Base-by-base conservation (phyloP, 2,888 invertebrate species). In the Schizaphis graminum region DNA sequence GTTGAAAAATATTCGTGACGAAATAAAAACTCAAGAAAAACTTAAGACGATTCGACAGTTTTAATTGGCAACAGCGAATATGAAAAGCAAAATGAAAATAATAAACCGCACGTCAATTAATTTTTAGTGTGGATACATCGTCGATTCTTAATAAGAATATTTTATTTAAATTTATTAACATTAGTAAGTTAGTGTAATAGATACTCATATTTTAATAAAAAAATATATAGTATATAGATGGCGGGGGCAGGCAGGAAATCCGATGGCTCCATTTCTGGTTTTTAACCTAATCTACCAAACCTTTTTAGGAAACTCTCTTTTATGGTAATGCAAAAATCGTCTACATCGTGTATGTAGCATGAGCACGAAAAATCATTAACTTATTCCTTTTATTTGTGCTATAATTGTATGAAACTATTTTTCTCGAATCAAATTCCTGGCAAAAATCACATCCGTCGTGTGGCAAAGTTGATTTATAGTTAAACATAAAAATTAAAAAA, bases 61-160 rank as follows among this genome's bases (percentile, higher is more conserved):
- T 77, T 77, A 77, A 77, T 77, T 77, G 77, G 77, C 77, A 35
- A 21, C 35, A 35, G 7, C 21, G 35, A 35, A 21, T 77, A 77
- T 21, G 35, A 77, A 77, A 77, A 16, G 21, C 2, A 7, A 77
- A 35, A 26, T 77, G 0, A 77, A 61, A 77, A 77, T 77, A 35
- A 77, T 77, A 35, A 77, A 77, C 77, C 35, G n/a, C n/a, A 77
- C 77, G 77, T 77, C 77, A 21, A 77, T 77, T 77, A 77, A 35
- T 77, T 77, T 77, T 77, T 77, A 77, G 7, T 77, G 21, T 7
- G 21, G 21, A 67, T 35, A 77, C 3, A 21, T 21, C 16, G 35
- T 77, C 28, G 8, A 77, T 21, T 67, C n/a, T 35, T 21, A 35
- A 77, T 77, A 21, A 77, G 7, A 35, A 77, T 77, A 77, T 77